Conservation (phyloP, 2,113 vertebrate genomes). For the Columba livia region DNA sequence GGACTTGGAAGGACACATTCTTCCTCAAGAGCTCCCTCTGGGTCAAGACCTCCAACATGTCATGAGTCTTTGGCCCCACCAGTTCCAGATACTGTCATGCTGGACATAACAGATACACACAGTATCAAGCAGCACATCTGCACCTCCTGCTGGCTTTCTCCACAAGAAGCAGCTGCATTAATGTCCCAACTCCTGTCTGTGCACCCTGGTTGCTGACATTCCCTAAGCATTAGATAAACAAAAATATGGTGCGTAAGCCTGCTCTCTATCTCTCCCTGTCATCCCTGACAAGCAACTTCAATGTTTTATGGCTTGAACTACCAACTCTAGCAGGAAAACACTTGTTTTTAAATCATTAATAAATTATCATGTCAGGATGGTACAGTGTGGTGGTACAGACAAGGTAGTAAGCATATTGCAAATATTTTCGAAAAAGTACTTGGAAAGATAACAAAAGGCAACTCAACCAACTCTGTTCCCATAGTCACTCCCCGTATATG, state of each 20-base stretch:
- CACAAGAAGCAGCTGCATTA: not conserved
- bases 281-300: not conserved
- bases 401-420: not conserved
- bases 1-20: too few relatives aligned
- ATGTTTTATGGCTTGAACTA: not conserved
- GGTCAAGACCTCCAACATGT: not conserved
- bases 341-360: not conserved
- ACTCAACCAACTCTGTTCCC: not conserved
- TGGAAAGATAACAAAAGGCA: not conserved
- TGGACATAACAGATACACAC: not conserved
- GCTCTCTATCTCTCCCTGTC: not conserved
- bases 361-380: not conserved
- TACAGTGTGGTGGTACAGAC: not conserved
- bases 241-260: not conserved
- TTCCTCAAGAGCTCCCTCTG: not conserved
- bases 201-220: not conserved
- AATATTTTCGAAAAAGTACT: not conserved
- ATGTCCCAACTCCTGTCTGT: not conserved
- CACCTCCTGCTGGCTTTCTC: not conserved
- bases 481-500: rapidly evolving
- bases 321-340: not conserved
- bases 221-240: not conserved
- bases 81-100: not conserved
- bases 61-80: not conserved
- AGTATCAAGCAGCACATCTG: not conserved